Conservation (phyloP, 1,140 invertebrate genomes). For the Hormaphis cornu region DNA sequence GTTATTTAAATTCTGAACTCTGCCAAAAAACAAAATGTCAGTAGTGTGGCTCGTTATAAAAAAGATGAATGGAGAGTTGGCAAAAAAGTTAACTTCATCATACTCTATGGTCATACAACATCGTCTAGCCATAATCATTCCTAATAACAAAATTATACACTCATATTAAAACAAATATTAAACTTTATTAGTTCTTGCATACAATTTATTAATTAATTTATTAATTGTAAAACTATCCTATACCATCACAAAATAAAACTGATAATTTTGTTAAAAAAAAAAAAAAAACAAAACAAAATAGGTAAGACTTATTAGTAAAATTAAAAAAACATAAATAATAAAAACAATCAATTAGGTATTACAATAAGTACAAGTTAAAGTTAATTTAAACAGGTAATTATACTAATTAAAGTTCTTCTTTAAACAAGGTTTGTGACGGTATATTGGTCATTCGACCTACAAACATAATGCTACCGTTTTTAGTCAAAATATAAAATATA, state of each 20-base stretch:
- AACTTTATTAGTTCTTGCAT: neutral
- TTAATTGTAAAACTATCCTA: no score
- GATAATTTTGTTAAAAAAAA: neutral
- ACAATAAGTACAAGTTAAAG: neutral
- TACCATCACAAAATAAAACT: no score
- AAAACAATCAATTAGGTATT: no score
- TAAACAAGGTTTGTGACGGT: neutral
- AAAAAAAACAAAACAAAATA: neutral
- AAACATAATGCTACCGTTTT: neutral
- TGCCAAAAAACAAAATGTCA: conserved; percentile 3
- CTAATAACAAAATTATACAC: conserved; percentile 11
- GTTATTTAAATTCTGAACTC: neutral
- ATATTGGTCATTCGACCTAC: conserved; percentile 14
- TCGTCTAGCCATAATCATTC: neutral
- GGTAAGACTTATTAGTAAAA: neutral
- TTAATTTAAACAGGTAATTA: neutral
- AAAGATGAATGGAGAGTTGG: conserved; percentile 14
- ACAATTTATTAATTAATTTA: neutral
- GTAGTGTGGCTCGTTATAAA: conserved; percentile 4
- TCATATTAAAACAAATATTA: neutral
- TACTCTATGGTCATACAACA: neutral
- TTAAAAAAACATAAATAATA: neutral
- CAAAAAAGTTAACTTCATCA: conserved; percentile 2
- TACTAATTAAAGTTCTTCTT: neutral
- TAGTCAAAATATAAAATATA: conserved; percentile 3